Percentiles rank a stretch among this genome's conserved stretches.
Conservation (phyloP, 2,113 vertebrate species). For the western clawed frog (Xenopus tropicalis) region DNA sequence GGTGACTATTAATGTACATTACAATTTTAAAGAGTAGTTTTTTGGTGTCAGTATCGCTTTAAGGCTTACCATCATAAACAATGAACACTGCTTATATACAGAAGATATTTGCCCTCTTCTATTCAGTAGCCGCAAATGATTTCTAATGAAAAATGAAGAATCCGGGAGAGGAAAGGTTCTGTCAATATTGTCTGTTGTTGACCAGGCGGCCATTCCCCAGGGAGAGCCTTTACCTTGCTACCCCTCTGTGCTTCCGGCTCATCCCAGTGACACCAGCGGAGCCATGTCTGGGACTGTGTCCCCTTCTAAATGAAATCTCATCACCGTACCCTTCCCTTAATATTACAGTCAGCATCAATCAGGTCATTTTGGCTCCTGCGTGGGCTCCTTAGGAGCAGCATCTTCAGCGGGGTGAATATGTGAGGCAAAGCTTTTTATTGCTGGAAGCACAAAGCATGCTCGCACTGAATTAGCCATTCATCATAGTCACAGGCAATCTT, state of each 20-base stretch:
- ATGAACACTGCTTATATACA: no score
- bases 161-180: no score
- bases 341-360: conserved; percentile 72
- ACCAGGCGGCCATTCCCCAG: background rate
- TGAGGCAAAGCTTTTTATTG: conserved; percentile 72
- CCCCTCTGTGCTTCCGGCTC: background rate
- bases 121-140: no score
- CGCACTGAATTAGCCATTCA: conserved; percentile 69
- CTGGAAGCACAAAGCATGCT: conserved; percentile 64
- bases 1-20: no score
- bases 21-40: no score
- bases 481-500: conserved; percentile 69
- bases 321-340: conserved; percentile 70
- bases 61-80: no score
- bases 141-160: no score
- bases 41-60: no score
- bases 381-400: conserved; percentile 67
- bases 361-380: conserved; percentile 71
- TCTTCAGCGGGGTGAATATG: conserved; percentile 61
- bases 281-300: conserved; percentile 21
- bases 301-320: conserved; percentile 65
- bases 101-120: no score
- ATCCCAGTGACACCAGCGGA: conserved; percentile 1
- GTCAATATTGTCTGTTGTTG: no score
- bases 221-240: background rate